phyloP scores from a whole-genome alignment of 2,797 vertebrate genomes.

The Eulemur coronatus region DNA sequence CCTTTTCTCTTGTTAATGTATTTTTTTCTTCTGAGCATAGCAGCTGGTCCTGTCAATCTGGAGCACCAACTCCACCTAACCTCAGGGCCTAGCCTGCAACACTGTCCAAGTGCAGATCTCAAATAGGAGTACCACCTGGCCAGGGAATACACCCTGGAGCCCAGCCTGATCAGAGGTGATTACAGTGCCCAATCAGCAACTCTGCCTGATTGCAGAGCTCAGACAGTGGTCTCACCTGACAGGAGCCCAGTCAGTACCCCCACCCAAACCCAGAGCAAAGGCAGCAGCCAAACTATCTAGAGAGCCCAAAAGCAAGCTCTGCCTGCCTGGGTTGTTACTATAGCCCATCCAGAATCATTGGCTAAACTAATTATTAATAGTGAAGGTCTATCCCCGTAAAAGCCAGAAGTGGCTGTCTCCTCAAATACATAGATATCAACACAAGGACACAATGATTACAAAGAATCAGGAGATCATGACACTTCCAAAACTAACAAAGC shows the following conservation, averaged over 20 bases:
- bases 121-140: not conserved
- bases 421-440: not conserved
- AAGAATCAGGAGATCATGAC: not conserved
- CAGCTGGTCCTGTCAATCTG: not conserved
- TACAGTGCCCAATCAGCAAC: not conserved
- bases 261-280: not conserved
- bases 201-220: not conserved
- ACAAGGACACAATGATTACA: not conserved
- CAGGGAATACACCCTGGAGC: not conserved
- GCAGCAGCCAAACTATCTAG: not conserved
- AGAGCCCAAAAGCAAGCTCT: not conserved
- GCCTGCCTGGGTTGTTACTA: not conserved
- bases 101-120: not conserved
- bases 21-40: not conserved
- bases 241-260: not conserved
- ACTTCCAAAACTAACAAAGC: not conserved
- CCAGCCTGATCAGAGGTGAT: not conserved
- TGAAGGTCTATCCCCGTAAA: not conserved
- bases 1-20: not conserved
- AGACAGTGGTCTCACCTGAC: not conserved
- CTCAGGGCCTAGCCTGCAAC: not conserved
- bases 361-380: not conserved
- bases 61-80: not conserved
- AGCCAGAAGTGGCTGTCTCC: not conserved
- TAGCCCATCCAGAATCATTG: not conserved